These are phyloP conservation scores for Himalopsyche anomala DNA, from an alignment of 2,888 invertebrate genomes.

Conservation along the genomic window DNA sequence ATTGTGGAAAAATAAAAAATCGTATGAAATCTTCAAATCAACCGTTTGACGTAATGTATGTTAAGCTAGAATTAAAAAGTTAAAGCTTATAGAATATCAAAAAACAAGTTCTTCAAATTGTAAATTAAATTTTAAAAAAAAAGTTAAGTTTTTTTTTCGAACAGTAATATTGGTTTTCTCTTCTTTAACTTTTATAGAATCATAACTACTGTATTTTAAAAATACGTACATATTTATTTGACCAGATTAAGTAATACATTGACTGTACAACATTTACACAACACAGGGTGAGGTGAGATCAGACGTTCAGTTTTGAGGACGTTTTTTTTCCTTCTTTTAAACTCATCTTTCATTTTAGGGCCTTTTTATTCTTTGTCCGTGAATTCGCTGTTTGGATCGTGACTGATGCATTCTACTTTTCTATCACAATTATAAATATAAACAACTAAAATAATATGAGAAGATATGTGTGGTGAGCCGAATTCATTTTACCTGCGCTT, in stretches of 20 bases:
- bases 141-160: too few species aligned
- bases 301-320: slow-evolving; percentile 50
- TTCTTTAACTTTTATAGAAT: too few species aligned
- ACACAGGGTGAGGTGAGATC: slow-evolving; percentile 51
- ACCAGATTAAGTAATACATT: slow-evolving; percentile 22
- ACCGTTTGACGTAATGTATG: too few species aligned
- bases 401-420: slow-evolving; percentile 59
- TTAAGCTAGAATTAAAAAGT: too few species aligned
- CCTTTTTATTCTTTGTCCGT: slow-evolving; percentile 46
- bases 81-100: too few species aligned
- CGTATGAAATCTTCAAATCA: too few species aligned
- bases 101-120: too few species aligned
- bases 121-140: too few species aligned
- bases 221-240: background rate
- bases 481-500: slow-evolving; percentile 18
- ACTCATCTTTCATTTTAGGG: slow-evolving; percentile 55
- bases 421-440: slow-evolving; percentile 54
- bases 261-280: slow-evolving; percentile 53
- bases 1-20: too few species aligned
- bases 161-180: too few species aligned
- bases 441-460: slow-evolving; percentile 24
- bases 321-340: slow-evolving; percentile 43
- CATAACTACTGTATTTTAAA: too few species aligned
- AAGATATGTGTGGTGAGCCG: slow-evolving; percentile 47
- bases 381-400: slow-evolving; percentile 51